Conservation (phyloP, 2,797 vertebrate species). For the Cercopithecus neglectus region DNA sequence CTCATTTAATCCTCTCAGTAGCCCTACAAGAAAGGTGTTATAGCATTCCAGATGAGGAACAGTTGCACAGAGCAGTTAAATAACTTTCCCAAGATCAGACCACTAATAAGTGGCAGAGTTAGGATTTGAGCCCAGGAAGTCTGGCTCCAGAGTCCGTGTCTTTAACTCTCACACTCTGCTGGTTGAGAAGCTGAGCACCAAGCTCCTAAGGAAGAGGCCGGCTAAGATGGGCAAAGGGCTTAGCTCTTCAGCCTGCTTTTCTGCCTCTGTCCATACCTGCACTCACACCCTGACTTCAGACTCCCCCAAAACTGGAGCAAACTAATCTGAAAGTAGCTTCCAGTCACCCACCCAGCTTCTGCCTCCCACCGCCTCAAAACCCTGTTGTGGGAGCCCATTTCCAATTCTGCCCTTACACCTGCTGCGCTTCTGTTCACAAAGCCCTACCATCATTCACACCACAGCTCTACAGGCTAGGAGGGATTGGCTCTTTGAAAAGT, state of each 20-base stretch:
- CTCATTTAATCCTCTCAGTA: neutral
- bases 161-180: neutral
- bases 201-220: neutral
- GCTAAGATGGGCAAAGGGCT: neutral
- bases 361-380: neutral
- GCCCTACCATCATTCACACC: neutral
- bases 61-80: neutral
- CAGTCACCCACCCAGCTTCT: neutral
- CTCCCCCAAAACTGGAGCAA: neutral
- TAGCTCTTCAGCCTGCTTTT: neutral
- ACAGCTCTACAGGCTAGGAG: neutral
- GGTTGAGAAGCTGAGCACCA: neutral
- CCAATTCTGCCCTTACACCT: neutral
- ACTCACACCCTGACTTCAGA: neutral
- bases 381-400: neutral
- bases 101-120: neutral
- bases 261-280: neutral
- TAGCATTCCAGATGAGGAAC: neutral
- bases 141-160: neutral
- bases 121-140: neutral
- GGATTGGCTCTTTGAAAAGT: neutral
- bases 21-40: neutral
- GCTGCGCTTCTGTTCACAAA: neutral
- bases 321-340: neutral
- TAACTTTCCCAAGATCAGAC: slow-evolving; percentile 12